Conservation (phyloP, 1,140 invertebrate species). For the Glossosoma conforme region DNA sequence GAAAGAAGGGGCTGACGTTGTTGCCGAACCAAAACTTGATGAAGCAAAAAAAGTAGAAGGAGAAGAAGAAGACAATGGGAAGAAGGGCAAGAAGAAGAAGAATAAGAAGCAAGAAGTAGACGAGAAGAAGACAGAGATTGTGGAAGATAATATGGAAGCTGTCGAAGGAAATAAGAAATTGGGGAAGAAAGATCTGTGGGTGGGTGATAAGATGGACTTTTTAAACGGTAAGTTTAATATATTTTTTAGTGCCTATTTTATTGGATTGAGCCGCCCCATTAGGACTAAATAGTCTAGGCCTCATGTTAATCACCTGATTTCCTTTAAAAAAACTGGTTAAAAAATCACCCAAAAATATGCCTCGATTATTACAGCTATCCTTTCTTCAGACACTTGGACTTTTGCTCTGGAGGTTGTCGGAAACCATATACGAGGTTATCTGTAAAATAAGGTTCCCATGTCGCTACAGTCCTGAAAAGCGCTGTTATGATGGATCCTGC, state of each 20-base stretch:
- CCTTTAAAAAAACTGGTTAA: too few relatives aligned
- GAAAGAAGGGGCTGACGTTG: background rate
- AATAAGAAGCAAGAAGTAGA: slow-evolving; percentile 3
- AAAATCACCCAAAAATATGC: background rate
- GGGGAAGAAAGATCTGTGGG: slow-evolving; percentile 28
- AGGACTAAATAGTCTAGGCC: too few relatives aligned
- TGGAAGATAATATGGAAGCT: slow-evolving; percentile 34
- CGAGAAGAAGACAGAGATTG: slow-evolving; percentile 26
- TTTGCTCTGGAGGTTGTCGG: too few relatives aligned
- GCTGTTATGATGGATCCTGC: too few relatives aligned
- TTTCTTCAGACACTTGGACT: too few relatives aligned
- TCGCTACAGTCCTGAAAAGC: too few relatives aligned
- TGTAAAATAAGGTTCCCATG: too few relatives aligned
- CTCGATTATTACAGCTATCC: too few relatives aligned
- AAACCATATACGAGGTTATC: too few relatives aligned
- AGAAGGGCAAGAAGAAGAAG: slow-evolving; percentile 20
- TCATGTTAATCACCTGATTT: too few relatives aligned
- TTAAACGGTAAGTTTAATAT: slow-evolving; percentile 44
- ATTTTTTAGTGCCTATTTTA: too few relatives aligned
- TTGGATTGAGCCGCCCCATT: too few relatives aligned
- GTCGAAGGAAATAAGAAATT: slow-evolving; percentile 5
- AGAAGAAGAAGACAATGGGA: background rate
- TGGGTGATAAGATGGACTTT: slow-evolving; percentile 44
- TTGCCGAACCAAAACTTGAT: background rate
- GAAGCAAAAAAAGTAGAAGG: background rate